These are phyloP conservation scores for Drosophila ezoana DNA, from an alignment of 2,888 invertebrate species.

Conservation along the genomic window DNA sequence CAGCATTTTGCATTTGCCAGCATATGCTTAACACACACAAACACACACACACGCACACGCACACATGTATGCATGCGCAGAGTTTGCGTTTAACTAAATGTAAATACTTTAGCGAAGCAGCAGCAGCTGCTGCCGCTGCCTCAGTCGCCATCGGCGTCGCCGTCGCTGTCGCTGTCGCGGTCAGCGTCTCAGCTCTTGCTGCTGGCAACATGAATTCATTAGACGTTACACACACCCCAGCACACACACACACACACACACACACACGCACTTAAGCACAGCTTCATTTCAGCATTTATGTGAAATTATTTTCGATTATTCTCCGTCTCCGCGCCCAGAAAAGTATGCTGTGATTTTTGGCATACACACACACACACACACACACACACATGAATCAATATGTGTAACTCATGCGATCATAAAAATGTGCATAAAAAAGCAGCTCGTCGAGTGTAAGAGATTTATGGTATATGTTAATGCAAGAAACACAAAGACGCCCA, in stretches of 20 bases:
- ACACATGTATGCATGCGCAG: slow-evolving; percentile 1
- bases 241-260: slow-evolving; percentile 18
- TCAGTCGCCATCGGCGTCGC: slow-evolving; percentile 2
- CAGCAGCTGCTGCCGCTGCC: slow-evolving; percentile 20
- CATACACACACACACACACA: slow-evolving; percentile 24
- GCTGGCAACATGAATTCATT: slow-evolving; percentile 54
- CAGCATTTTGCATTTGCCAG: slow-evolving; percentile 39
- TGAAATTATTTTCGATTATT: slow-evolving; percentile 66
- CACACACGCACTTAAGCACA: slow-evolving; percentile 9
- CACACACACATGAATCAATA: slow-evolving; percentile 38
- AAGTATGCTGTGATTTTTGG: slow-evolving; percentile 53
- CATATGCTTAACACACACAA: slow-evolving; percentile 32
- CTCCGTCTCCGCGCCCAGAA: background rate
- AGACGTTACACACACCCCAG: slow-evolving; percentile 20
- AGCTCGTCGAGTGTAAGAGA: slow-evolving; percentile 33
- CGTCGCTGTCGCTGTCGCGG: background rate
- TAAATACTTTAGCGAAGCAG: slow-evolving; percentile 63
- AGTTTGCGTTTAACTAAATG: slow-evolving; percentile 66
- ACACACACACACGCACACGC: slow-evolving; percentile 10
- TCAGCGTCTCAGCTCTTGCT: slow-evolving; percentile 11
- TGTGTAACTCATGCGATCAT: slow-evolving; percentile 47
- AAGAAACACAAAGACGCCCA: slow-evolving; percentile 4
- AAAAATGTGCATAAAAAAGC: slow-evolving; percentile 48
- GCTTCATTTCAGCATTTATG: slow-evolving; percentile 50
- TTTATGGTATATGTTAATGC: slow-evolving; percentile 56